Conservation (phyloP, 2,113 vertebrate species). For the Chloroceryle aenea region DNA sequence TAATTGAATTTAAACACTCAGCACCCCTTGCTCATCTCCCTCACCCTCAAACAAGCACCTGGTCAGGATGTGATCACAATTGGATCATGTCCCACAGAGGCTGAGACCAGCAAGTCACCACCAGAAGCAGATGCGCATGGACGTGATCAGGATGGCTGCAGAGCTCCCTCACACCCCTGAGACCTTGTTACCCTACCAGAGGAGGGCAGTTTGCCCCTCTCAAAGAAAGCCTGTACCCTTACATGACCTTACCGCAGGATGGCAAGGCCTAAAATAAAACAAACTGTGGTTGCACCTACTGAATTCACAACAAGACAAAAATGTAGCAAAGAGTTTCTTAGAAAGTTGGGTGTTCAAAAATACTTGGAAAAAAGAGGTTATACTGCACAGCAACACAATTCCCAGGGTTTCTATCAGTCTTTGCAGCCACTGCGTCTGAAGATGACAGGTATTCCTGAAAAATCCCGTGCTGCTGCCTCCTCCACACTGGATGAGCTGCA, state of each 20-base stretch:
- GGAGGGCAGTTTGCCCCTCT: background rate
- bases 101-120: background rate
- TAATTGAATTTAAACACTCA: background rate
- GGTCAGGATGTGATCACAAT: background rate
- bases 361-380: background rate
- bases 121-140: background rate
- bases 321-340: background rate
- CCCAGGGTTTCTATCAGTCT: background rate
- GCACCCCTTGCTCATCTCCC: background rate
- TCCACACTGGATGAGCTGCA: background rate
- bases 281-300: background rate
- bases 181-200: background rate
- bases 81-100: background rate
- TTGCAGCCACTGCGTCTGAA: background rate
- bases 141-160: background rate
- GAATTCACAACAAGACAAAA: background rate
- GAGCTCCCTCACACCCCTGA: background rate
- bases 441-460: background rate
- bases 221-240: background rate
- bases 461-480: background rate
- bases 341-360: background rate
- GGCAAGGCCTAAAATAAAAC: background rate
- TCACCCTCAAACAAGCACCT: background rate
- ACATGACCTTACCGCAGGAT: background rate
- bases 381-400: background rate